These are phyloP conservation scores for Paedocypris sp. DNA, from an alignment of 2,113 vertebrate genomes.

Conservation along the genomic window DNA sequence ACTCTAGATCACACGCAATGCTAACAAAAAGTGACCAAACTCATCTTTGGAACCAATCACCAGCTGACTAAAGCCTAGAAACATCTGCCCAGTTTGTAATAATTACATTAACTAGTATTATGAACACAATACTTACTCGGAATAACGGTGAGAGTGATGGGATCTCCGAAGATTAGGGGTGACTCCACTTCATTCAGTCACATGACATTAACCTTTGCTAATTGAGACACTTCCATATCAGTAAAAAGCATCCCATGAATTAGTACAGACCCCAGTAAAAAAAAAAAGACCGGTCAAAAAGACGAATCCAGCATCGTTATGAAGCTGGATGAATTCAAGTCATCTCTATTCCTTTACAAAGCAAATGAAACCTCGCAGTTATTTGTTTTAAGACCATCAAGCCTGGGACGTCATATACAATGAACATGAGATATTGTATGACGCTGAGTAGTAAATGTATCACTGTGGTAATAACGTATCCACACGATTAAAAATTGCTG, in stretches of 20 bases:
- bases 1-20: background rate
- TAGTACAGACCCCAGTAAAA: too few relatives aligned
- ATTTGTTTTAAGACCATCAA: too few relatives aligned
- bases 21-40: background rate
- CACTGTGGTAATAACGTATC: conserved; percentile 17
- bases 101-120: background rate
- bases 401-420: background rate
- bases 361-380: too few relatives aligned
- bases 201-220: conserved; percentile 18
- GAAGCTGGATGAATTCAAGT: too few relatives aligned
- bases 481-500: conserved; percentile 34
- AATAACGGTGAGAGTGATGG: conserved; percentile 9
- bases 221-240: too few relatives aligned
- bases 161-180: conserved; percentile 1
- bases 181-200: conserved; percentile 1
- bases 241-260: background rate
- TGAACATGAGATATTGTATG: conserved; percentile 19
- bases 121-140: conserved; percentile 33
- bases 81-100: background rate
- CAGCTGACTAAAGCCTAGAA: background rate
- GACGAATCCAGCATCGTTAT: too few relatives aligned
- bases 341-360: too few relatives aligned
- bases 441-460: background rate
- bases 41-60: background rate
- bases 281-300: too few relatives aligned